phyloP scores from a whole-genome alignment of 1,140 invertebrate species.

The Tetraneura akinire region DNA sequence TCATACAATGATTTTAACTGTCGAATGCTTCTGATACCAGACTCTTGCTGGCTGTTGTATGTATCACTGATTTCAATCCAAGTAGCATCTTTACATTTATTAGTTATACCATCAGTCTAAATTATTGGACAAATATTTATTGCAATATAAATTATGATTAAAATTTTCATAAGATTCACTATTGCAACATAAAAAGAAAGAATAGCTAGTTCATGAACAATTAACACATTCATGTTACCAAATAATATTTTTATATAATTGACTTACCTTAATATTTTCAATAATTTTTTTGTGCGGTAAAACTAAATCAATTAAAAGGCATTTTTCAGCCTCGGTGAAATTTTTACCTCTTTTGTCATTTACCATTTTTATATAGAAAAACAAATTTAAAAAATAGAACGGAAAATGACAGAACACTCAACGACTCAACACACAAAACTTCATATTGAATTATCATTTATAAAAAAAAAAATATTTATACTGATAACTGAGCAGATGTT shows the following conservation, averaged over 20 bases:
- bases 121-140: background rate
- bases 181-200: background rate
- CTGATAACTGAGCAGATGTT: no score
- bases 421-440: no score
- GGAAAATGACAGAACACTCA: no score
- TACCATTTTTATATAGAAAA: no score
- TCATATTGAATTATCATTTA: no score
- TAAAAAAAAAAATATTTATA: no score
- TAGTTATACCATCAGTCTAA: background rate
- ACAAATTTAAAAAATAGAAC: no score
- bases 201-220: background rate
- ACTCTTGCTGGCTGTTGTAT: background rate
- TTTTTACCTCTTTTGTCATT: background rate
- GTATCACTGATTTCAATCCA: background rate
- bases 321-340: background rate
- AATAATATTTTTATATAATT: no score
- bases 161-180: background rate
- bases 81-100: background rate
- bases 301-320: background rate
- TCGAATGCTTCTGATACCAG: background rate
- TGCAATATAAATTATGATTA: background rate
- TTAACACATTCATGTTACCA: background rate
- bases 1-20: background rate
- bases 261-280: constrained; percentile 12
- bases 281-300: background rate